Evolutionary conservation across 2,888 invertebrate species (phyloP).

Genomic region (Epicampocera succincta): DNA sequence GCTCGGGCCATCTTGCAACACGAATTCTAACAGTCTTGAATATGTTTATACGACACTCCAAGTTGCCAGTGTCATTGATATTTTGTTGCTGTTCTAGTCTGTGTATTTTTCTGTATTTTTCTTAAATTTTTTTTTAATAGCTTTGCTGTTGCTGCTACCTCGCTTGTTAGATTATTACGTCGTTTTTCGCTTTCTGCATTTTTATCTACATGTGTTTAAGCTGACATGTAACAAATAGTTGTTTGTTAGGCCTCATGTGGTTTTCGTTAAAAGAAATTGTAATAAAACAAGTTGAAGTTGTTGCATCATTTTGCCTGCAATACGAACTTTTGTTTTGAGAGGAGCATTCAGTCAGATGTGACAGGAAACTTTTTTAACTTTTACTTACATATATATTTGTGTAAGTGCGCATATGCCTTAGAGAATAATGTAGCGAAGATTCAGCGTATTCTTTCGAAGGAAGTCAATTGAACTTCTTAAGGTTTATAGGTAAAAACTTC

Average conservation of each 20-base stretch:
- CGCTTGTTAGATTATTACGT: neutral
- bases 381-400: no score
- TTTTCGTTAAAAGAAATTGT: conserved; percentile 63
- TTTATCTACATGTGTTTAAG: conserved; percentile 65
- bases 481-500: no score
- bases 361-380: no score
- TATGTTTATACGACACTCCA: conserved; percentile 29
- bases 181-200: conserved; percentile 36
- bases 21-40: conserved; percentile 14
- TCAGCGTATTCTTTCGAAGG: no score
- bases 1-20: conserved; percentile 4
- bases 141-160: conserved; percentile 21
- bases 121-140: no score
- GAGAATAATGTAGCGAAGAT: no score
- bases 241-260: conserved; percentile 69
- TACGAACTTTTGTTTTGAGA: neutral
- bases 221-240: conserved; percentile 69
- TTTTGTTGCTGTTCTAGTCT: conserved; percentile 38
- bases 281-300: conserved; percentile 55
- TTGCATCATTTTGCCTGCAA: conserved; percentile 45
- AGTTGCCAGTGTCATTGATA: conserved; percentile 34
- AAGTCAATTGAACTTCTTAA: neutral
- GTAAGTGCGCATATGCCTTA: no score
- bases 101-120: no score
- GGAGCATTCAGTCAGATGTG: neutral